Conservation (phyloP, 2,797 vertebrate genomes). For the Sebastes diploproa region DNA sequence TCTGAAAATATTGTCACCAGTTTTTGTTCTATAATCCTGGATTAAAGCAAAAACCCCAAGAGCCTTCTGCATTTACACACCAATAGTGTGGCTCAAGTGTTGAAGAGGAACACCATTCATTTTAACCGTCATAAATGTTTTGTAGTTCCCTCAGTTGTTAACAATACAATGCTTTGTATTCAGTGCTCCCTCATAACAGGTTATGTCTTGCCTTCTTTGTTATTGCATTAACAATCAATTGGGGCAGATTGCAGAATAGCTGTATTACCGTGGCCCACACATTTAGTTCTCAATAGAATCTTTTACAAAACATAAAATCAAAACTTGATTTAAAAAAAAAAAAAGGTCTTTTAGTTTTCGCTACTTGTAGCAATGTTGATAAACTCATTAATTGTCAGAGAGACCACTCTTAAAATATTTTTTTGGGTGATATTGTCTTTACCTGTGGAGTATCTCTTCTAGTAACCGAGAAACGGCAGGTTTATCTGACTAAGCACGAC, state of each 20-base stretch:
- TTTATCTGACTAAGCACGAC: conserved; percentile 1
- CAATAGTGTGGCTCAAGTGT: neutral
- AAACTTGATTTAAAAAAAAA: neutral
- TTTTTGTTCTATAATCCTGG: conserved; percentile 46
- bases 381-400: neutral
- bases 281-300: neutral
- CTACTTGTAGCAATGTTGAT: neutral
- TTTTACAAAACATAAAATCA: neutral
- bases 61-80: neutral
- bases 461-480: neutral
- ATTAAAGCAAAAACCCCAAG: conserved; percentile 25
- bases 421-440: neutral
- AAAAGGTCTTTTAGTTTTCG: neutral
- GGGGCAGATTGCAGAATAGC: neutral
- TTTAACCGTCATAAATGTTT: neutral
- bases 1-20: conserved; percentile 19
- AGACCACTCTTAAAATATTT: neutral
- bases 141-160: neutral
- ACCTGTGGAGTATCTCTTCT: neutral
- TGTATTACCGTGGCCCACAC: neutral
- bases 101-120: neutral
- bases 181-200: neutral
- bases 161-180: neutral
- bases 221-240: neutral
- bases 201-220: neutral